These are phyloP conservation scores for Girardinichthys multiradiatus DNA, from an alignment of 2,113 vertebrate genomes.

Conservation along the genomic window DNA sequence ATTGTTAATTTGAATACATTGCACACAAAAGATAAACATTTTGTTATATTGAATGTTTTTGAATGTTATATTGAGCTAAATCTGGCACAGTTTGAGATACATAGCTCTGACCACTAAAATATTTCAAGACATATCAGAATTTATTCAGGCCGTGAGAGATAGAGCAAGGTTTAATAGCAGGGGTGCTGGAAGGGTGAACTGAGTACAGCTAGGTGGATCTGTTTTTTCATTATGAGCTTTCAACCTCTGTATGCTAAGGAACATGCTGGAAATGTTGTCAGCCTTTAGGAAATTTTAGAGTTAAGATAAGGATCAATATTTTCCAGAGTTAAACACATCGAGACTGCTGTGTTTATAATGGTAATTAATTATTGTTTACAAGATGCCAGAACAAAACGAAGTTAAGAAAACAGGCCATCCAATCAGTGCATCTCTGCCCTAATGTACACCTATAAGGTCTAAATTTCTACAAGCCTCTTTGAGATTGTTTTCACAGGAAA, in stretches of 20 bases:
- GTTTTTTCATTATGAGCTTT: neutral
- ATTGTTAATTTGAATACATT: neutral
- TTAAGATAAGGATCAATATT: too few relatives aligned
- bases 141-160: neutral
- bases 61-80: neutral
- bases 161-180: neutral
- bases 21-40: neutral
- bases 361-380: too few relatives aligned
- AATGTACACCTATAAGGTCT: too few relatives aligned
- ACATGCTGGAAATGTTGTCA: too few relatives aligned
- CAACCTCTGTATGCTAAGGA: neutral
- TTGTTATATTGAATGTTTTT: neutral
- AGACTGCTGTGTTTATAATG: too few relatives aligned
- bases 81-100: neutral
- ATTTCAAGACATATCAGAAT: too few relatives aligned
- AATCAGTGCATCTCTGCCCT: neutral
- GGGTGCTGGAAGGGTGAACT: too few relatives aligned
- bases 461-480: too few relatives aligned
- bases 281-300: too few relatives aligned
- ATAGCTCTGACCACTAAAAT: neutral
- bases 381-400: neutral
- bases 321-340: too few relatives aligned
- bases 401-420: neutral
- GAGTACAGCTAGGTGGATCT: neutral
- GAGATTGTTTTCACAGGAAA: too few relatives aligned